A percentile compares a stretch with the other conserved stretches of the same genome.
Conservation (phyloP, 2,888 invertebrate genomes). For the Ethmia dodecea region DNA sequence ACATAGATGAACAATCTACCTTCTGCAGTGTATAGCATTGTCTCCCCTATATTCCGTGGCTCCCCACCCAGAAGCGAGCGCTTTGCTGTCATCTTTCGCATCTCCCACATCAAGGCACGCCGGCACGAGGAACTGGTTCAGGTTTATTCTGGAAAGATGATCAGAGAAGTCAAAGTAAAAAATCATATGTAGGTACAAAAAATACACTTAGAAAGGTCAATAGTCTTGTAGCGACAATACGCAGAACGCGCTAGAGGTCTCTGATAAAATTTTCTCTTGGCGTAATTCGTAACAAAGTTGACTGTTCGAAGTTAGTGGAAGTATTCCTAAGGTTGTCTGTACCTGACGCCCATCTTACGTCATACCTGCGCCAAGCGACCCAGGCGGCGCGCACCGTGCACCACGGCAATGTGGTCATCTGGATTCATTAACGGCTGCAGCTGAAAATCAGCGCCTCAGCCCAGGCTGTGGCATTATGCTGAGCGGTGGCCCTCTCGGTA, state of each 20-base stretch:
- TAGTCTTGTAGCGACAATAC: too few relatives aligned
- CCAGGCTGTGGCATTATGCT: too few relatives aligned
- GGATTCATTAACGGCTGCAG: background rate
- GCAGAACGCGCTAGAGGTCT: background rate
- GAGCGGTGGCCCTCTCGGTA: too few relatives aligned
- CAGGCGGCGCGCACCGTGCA: too few relatives aligned
- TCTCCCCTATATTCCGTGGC: conserved; percentile 25
- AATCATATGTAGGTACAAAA: background rate
- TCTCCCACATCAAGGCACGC: conserved; percentile 38
- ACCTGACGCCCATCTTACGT: too few relatives aligned
- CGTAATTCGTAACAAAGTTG: too few relatives aligned
- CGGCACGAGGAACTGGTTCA: conserved; percentile 34
- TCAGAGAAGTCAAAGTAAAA: background rate
- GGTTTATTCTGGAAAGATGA: conserved; percentile 28
- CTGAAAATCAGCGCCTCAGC: too few relatives aligned
- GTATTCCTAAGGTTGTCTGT: too few relatives aligned
- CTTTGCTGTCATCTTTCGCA: conserved; percentile 19
- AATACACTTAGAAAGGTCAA: too few relatives aligned
- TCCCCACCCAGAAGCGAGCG: conserved; percentile 47
- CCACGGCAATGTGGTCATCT: too few relatives aligned
- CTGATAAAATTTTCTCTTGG: background rate
- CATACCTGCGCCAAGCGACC: too few relatives aligned
- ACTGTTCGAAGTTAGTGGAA: too few relatives aligned
- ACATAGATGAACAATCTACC: conserved; percentile 28
- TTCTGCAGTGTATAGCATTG: conserved; percentile 36